Conservation (phyloP, 2,888 invertebrate species). For the Dynastes hyllus region DNA sequence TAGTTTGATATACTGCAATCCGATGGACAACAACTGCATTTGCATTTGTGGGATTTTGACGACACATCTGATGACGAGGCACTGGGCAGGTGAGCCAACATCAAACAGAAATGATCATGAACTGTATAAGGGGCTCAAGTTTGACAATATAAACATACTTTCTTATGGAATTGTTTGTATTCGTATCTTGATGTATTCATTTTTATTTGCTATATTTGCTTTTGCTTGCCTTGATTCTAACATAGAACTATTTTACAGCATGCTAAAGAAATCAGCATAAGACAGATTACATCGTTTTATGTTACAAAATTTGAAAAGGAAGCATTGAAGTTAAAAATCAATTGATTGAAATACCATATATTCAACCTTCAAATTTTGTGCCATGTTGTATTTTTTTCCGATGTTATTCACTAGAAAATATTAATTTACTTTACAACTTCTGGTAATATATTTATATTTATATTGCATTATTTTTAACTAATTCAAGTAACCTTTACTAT, state of each 20-base stretch:
- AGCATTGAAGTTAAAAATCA: too few species aligned
- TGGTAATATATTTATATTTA: too few species aligned
- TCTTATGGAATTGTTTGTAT: constrained; percentile 11
- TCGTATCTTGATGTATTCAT: not conserved
- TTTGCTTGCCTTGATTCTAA: constrained; percentile 34
- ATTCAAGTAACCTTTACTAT: too few species aligned
- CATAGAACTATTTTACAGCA: constrained; percentile 8
- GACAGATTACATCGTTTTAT: not conserved
- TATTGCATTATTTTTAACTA: too few species aligned
- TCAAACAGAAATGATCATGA: constrained; percentile 10
- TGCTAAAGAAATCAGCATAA: not conserved
- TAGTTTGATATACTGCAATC: constrained; percentile 75
- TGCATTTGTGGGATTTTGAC: constrained; percentile 91
- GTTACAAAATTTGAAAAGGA: too few species aligned
- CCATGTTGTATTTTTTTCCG: too few species aligned
- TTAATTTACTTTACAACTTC: too few species aligned
- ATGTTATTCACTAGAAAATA: too few species aligned
- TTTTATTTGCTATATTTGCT: constrained; percentile 29
- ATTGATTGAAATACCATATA: too few species aligned
- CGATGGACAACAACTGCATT: constrained; percentile 82
- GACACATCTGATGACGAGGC: constrained; percentile 87
- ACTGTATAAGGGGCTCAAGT: constrained; percentile 14
- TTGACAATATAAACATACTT: constrained; percentile 17
- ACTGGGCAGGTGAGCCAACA: constrained; percentile 84
- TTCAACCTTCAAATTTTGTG: too few species aligned